Percentiles rank a stretch among this genome's conserved stretches.
These are phyloP conservation scores for Cryptoprocta ferox DNA, from an alignment of 2,797 vertebrate species.

Conservation along the genomic window DNA sequence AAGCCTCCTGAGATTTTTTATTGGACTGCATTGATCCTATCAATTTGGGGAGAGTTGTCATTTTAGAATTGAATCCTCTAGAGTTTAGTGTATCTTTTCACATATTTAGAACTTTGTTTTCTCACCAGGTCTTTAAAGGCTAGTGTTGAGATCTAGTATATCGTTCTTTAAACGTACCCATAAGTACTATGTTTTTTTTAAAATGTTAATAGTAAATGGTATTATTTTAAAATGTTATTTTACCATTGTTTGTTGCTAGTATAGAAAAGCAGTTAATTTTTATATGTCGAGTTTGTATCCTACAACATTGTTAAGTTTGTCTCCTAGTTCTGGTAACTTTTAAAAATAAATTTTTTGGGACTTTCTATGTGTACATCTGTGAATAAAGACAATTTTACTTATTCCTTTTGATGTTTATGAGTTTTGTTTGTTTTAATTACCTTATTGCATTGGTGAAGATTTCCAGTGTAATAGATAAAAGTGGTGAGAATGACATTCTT, in stretches of 20 bases:
- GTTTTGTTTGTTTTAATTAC: conserved; percentile 63
- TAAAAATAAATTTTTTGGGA: conserved; percentile 47
- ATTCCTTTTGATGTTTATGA: conserved; percentile 63
- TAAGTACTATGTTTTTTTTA: conserved; percentile 30
- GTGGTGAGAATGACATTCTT: conserved; percentile 34
- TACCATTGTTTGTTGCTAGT: conserved; percentile 27
- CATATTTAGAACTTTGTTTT: conserved; percentile 37
- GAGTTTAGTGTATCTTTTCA: neutral
- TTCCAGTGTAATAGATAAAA: neutral
- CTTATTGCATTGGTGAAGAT: conserved; percentile 24
- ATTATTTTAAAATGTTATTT: conserved; percentile 46
- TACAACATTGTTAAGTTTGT: conserved; percentile 54
- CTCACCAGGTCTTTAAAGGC: conserved; percentile 35
- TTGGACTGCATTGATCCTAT: neutral
- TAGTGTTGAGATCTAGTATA: neutral
- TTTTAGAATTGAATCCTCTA: conserved; percentile 18
- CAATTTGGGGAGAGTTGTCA: neutral
- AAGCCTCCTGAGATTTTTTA: conserved; percentile 2
- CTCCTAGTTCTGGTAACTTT: conserved; percentile 43
- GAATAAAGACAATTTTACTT: conserved; percentile 66
- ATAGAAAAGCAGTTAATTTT: conserved; percentile 32
- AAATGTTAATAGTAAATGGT: conserved; percentile 5
- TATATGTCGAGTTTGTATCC: conserved; percentile 56
- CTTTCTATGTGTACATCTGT: conserved; percentile 32
- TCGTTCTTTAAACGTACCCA: conserved; percentile 31